Conservation (phyloP, 2,113 vertebrate species). For the Nesoenas mayeri region DNA sequence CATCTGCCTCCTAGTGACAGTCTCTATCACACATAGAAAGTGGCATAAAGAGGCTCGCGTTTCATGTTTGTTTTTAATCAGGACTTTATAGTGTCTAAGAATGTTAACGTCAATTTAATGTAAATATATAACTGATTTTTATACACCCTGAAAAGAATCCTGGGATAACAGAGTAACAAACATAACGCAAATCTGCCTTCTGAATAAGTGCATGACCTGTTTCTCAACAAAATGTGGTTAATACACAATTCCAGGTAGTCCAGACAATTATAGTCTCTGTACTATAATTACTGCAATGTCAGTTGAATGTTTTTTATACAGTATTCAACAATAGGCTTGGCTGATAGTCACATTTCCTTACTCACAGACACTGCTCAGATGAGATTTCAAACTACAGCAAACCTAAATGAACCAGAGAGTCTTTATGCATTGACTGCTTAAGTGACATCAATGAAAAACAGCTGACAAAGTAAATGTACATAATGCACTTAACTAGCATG, state of each 20-base stretch:
- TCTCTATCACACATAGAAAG: not conserved
- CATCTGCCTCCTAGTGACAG: not conserved
- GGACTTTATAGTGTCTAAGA: not conserved
- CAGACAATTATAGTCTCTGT: not conserved
- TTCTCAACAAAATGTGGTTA: not conserved
- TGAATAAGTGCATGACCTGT: not conserved
- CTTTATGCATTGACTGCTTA: not conserved
- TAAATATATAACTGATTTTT: not conserved
- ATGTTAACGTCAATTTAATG: not conserved
- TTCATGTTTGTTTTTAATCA: not conserved
- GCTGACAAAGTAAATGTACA: not conserved
- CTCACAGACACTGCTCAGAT: not conserved
- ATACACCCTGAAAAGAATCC: not conserved
- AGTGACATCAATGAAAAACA: not conserved
- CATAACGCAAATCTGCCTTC: not conserved
- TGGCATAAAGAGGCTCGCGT: not conserved
- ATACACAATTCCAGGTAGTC: not conserved
- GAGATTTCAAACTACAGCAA: slow-evolving; percentile 15
- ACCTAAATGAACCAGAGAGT: not conserved
- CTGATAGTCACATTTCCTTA: not conserved
- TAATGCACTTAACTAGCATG: not conserved
- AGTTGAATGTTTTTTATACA: not conserved
- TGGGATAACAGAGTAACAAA: not conserved
- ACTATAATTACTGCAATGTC: not conserved
- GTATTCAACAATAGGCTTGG: not conserved